Conservation (phyloP, 1,140 invertebrate genomes). For the Drosophila nannoptera region DNA sequence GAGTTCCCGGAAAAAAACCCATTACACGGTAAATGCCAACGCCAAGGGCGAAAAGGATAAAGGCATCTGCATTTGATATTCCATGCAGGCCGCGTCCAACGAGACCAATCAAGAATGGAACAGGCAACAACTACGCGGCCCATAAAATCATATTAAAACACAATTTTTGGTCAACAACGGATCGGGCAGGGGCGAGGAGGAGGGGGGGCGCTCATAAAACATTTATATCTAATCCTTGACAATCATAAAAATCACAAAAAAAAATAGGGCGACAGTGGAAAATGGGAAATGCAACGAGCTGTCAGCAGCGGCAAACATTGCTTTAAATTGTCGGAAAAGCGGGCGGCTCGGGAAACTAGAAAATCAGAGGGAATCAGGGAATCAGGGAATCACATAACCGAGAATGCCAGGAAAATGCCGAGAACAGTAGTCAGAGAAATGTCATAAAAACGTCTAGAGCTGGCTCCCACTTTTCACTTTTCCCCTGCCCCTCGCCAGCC, state of each 20-base stretch:
- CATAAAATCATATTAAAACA: conserved; percentile 78
- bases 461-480: conserved; percentile 23
- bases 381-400: neutral
- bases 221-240: conserved; percentile 79
- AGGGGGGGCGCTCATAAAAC: conserved; percentile 61
- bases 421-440: conserved; percentile 69
- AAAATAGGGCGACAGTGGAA: conserved; percentile 53
- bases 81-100: conserved; percentile 51
- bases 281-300: conserved; percentile 54
- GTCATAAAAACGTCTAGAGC: conserved; percentile 66
- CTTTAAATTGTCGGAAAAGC: conserved; percentile 74
- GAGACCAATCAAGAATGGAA: conserved; percentile 46
- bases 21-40: conserved; percentile 49
- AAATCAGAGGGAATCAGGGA: too few relatives aligned
- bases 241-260: conserved; percentile 77
- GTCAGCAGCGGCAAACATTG: conserved; percentile 63
- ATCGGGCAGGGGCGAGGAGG: conserved; percentile 6
- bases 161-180: conserved; percentile 61
- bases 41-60: conserved; percentile 55
- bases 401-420: conserved; percentile 30
- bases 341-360: conserved; percentile 28
- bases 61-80: conserved; percentile 50
- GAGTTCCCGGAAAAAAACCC: conserved; percentile 66
- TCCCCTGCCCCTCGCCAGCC: conserved; percentile 4
- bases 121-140: conserved; percentile 47